These are phyloP conservation scores for Anguilla megastoma DNA, from an alignment of 2,797 vertebrate genomes.

Conservation along the genomic window DNA sequence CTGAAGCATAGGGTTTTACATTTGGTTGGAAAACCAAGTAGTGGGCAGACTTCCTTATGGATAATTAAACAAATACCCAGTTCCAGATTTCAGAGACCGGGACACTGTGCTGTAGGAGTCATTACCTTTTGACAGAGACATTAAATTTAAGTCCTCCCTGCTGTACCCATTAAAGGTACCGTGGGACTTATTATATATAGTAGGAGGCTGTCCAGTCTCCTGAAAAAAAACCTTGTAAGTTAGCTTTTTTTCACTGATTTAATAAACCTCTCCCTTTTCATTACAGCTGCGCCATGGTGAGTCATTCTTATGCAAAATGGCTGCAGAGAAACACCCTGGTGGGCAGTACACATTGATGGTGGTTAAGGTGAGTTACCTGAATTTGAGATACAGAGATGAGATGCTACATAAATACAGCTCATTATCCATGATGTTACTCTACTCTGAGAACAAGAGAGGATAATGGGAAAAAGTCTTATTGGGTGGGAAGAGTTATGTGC, in stretches of 20 bases:
- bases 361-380: not conserved
- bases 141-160: not conserved
- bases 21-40: not conserved
- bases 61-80: not conserved
- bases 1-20: not conserved
- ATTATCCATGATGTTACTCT: constrained; percentile 57
- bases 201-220: not conserved
- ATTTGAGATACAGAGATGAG: constrained; percentile 32
- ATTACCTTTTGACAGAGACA: not conserved
- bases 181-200: not conserved
- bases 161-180: not conserved
- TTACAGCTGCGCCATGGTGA: not conserved
- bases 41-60: not conserved
- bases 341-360: not conserved
- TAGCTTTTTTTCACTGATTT: not conserved
- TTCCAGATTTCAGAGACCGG: not conserved
- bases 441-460: not conserved
- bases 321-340: constrained; percentile 27
- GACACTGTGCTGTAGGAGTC: not conserved
- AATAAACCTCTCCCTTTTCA: not conserved
- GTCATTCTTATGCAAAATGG: not conserved
- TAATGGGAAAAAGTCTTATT: not conserved
- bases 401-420: constrained; percentile 69
- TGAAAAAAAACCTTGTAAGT: not conserved
- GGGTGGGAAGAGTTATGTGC: constrained; percentile 56